phyloP scores from a whole-genome alignment of 2,113 vertebrate genomes.

The Phalacrocorax carbo region DNA sequence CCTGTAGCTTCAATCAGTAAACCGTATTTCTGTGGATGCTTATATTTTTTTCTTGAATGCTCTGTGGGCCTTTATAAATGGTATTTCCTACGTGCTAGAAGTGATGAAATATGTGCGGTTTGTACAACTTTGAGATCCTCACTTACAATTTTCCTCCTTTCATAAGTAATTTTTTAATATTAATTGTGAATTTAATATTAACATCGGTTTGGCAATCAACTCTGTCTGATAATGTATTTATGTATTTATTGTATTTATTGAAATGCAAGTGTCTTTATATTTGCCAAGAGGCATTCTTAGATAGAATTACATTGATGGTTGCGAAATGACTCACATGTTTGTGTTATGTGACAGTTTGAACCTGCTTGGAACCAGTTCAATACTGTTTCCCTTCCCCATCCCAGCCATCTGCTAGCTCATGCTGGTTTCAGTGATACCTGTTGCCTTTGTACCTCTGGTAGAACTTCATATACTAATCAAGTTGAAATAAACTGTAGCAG shows the following conservation, averaged over 20 bases:
- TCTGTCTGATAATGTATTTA: not conserved
- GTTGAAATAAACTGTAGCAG: not conserved
- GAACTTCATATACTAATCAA: not conserved
- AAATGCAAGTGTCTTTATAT: not conserved
- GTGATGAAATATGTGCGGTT: not conserved
- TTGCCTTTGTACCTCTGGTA: not conserved
- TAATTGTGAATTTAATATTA: not conserved
- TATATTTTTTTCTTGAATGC: not conserved
- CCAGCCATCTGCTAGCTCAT: not conserved
- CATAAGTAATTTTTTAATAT: not conserved
- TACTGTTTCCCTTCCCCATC: not conserved
- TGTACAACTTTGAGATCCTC: not conserved
- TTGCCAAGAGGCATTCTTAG: conserved; percentile 43
- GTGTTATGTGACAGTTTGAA: conserved; percentile 57
- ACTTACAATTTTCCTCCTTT: not conserved
- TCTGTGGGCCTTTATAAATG: not conserved
- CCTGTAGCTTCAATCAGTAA: not conserved
- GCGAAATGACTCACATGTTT: conserved; percentile 56
- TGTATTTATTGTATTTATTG: not conserved
- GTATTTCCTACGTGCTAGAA: not conserved
- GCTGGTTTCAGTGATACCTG: conserved; percentile 26
- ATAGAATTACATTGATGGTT: conserved; percentile 58
- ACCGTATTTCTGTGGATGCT: not conserved
- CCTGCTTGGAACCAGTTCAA: conserved; percentile 31
- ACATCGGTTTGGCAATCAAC: not conserved